Evolutionary conservation across 1,140 invertebrate species (phyloP).

Genomic region (Aphaenogaster floridana): DNA sequence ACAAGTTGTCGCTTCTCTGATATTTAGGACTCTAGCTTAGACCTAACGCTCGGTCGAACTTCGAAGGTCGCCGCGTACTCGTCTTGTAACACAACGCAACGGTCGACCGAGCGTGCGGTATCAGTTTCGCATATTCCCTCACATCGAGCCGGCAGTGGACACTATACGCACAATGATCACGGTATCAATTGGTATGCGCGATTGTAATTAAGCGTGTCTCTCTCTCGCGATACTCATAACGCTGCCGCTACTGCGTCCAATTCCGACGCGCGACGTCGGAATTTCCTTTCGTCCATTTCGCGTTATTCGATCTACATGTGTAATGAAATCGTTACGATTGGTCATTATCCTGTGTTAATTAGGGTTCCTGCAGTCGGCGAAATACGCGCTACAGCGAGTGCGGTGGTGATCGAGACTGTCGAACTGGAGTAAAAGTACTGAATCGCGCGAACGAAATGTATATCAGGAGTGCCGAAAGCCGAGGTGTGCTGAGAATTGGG

Average conservation of each 20-base stretch:
- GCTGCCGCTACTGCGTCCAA: not conserved
- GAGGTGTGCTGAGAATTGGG: not conserved
- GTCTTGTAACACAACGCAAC: not conserved
- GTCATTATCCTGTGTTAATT: slow-evolving; percentile 36
- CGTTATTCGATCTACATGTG: slow-evolving; percentile 7
- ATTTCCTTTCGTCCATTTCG: slow-evolving; percentile 35
- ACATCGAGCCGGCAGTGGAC: not conserved
- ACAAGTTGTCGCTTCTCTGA: too few relatives aligned
- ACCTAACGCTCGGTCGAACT: not conserved
- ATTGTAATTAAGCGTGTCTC: slow-evolving; percentile 36
- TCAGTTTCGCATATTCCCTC: not conserved
- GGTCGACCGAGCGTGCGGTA: too few relatives aligned
- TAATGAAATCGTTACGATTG: slow-evolving; percentile 36
- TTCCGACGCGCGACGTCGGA: not conserved
- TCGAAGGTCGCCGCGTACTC: not conserved
- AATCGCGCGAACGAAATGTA: not conserved
- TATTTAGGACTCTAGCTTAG: too few relatives aligned
- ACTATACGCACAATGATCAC: not conserved
- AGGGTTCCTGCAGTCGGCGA: not conserved
- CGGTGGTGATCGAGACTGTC: not conserved
- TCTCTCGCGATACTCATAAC: not conserved
- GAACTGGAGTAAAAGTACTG: too few relatives aligned
- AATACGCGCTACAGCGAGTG: not conserved
- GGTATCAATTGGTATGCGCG: slow-evolving; percentile 12
- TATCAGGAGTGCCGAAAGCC: not conserved